Conservation (phyloP, 2,888 invertebrate species). For the Morpho achilles region DNA sequence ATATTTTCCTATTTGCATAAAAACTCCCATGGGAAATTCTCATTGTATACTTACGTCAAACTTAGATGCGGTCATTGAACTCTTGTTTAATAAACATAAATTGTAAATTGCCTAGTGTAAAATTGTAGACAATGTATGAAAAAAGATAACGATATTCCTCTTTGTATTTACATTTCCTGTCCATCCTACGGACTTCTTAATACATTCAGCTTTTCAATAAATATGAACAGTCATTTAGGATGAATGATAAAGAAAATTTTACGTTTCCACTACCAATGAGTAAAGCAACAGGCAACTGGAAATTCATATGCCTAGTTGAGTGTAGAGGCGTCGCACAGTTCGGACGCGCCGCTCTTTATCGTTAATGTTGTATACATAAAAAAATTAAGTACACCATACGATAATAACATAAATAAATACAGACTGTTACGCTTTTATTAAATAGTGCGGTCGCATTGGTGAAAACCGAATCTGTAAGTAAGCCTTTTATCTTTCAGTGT, state of each 20-base stretch:
- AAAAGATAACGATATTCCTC: not conserved
- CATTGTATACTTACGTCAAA: too few species aligned
- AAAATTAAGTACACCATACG: not conserved
- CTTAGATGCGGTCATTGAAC: too few species aligned
- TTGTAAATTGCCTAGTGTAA: not conserved
- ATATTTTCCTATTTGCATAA: too few species aligned
- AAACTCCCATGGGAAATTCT: too few species aligned
- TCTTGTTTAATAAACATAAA: not conserved
- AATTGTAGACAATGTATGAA: not conserved
- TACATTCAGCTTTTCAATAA: conserved; percentile 14
- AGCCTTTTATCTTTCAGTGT: conserved; percentile 43
- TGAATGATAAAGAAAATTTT: conserved; percentile 18
- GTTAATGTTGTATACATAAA: not conserved
- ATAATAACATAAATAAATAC: conserved; percentile 26
- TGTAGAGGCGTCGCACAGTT: conserved; percentile 27
- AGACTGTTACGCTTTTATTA: conserved; percentile 37
- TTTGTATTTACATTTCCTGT: not conserved
- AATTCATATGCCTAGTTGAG: conserved; percentile 19
- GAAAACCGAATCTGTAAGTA: conserved; percentile 42
- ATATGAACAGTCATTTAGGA: conserved; percentile 8
- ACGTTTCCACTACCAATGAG: conserved; percentile 12
- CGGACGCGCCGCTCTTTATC: conserved; percentile 27
- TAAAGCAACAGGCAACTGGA: conserved; percentile 22
- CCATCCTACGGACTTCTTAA: not conserved
- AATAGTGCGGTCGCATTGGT: conserved; percentile 33